phyloP scores from a whole-genome alignment of 2,113 vertebrate species.

The Mandrillus leucophaeus region DNA sequence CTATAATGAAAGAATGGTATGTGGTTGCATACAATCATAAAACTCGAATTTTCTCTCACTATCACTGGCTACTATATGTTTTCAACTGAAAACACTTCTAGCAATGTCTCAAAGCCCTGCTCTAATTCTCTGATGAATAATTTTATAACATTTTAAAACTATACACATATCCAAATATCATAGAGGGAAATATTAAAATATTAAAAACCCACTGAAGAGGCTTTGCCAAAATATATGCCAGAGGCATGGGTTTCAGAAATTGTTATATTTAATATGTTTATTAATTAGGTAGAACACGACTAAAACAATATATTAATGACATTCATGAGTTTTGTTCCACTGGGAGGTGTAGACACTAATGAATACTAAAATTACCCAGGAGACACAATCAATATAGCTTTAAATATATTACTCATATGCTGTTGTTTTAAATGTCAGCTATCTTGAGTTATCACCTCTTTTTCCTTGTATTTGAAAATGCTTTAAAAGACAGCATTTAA shows the following conservation, averaged over 20 bases:
- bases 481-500: conserved; percentile 49
- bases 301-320: conserved; percentile 47
- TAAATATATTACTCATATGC: conserved; percentile 20
- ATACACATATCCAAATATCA: conserved; percentile 20
- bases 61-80: conserved; percentile 19
- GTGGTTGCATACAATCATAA: neutral
- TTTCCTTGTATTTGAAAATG: conserved; percentile 44
- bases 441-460: neutral
- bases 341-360: conserved; percentile 3
- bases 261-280: conserved; percentile 36
- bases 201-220: conserved; percentile 31
- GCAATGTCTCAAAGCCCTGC: neutral
- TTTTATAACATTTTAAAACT: conserved; percentile 43
- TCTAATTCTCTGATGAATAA: neutral
- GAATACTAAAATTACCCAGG: conserved; percentile 40
- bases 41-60: conserved; percentile 18
- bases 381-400: conserved; percentile 13
- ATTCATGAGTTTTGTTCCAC: conserved; percentile 30
- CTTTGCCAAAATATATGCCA: conserved; percentile 9
- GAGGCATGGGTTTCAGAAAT: conserved; percentile 32
- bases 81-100: conserved; percentile 45
- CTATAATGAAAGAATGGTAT: conserved; percentile 2
- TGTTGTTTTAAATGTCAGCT: neutral
- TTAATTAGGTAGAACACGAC: conserved; percentile 46
- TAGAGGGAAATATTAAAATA: conserved; percentile 17